A percentile compares a stretch with the other conserved stretches of the same genome.
Evolutionary conservation across 2,113 vertebrate species (phyloP).

Genomic region (Sinosuthora webbiana): DNA sequence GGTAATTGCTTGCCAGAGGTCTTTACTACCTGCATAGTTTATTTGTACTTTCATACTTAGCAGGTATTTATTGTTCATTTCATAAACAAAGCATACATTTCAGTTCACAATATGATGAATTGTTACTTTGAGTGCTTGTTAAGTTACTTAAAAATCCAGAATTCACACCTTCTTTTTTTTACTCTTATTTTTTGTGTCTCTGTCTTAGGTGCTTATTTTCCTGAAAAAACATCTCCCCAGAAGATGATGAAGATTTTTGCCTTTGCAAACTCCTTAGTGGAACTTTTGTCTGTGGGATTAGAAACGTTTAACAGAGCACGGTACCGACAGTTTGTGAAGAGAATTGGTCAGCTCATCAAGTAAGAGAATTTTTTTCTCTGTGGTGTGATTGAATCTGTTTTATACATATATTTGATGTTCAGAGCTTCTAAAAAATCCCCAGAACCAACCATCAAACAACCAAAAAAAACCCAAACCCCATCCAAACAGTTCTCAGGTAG

Average conservation of each 20-base stretch:
- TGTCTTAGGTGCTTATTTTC: constrained; percentile 82
- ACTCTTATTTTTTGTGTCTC: neutral
- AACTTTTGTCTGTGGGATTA: constrained; percentile 87
- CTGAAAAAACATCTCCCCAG: constrained; percentile 87
- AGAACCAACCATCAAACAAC: neutral
- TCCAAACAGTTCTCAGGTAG: neutral
- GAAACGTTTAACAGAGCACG: constrained; percentile 94
- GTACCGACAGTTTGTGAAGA: constrained; percentile 94
- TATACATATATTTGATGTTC: neutral
- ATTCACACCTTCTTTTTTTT: neutral
- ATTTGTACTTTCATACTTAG: neutral
- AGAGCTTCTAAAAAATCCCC: neutral
- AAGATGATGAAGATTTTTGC: constrained; percentile 98
- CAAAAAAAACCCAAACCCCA: neutral
- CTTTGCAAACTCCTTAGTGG: constrained; percentile 90
- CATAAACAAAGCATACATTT: neutral
- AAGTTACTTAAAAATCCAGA: neutral
- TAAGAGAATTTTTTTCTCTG: constrained; percentile 40
- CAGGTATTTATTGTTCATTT: neutral
- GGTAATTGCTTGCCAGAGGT: neutral
- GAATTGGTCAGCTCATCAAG: constrained; percentile 94
- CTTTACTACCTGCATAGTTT: neutral
- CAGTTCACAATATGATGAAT: neutral
- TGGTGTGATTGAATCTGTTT: neutral
- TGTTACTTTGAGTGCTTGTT: neutral